These are phyloP conservation scores for Heliconius ismenius DNA, from an alignment of 2,888 invertebrate genomes.

Conservation along the genomic window DNA sequence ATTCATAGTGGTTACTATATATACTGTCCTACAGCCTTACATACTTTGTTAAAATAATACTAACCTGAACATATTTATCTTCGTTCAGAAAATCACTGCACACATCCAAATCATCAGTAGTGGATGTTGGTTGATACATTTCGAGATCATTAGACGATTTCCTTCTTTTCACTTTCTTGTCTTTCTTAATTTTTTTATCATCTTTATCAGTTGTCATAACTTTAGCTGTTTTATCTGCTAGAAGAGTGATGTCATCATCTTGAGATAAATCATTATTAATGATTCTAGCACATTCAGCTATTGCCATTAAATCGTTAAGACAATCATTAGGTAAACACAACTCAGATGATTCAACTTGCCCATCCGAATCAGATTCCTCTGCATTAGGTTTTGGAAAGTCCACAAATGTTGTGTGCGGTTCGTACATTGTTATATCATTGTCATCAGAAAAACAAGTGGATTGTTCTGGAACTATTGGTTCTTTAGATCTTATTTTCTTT, in stretches of 20 bases:
- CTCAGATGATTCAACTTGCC: conserved; percentile 69
- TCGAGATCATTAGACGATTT: conserved; percentile 74
- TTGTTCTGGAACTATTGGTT: conserved; percentile 57
- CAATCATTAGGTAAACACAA: conserved; percentile 75
- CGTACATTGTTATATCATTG: conserved; percentile 77
- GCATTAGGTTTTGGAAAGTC: conserved; percentile 67
- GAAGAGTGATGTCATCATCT: conserved; percentile 70
- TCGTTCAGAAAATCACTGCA: conserved; percentile 65
- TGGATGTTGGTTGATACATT: conserved; percentile 76
- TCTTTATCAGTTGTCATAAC: conserved; percentile 73
- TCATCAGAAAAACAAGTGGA: conserved; percentile 63
- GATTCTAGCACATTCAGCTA: conserved; percentile 66
- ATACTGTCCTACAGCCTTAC: no score
- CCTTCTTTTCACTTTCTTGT: conserved; percentile 64
- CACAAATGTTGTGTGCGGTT: conserved; percentile 71
- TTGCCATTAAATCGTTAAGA: conserved; percentile 73
- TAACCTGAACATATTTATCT: conserved; percentile 75
- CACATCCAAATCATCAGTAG: conserved; percentile 71
- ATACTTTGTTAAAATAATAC: neutral
- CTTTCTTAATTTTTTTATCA: conserved; percentile 54
- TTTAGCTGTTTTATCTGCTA: conserved; percentile 73
- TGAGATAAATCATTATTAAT: conserved; percentile 60
- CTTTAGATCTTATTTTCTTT: conserved; percentile 66
- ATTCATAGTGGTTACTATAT: neutral
- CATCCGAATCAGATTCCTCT: conserved; percentile 74